Conservation (phyloP, 2,888 invertebrate genomes). For the Trypoxylon attenuatum region DNA sequence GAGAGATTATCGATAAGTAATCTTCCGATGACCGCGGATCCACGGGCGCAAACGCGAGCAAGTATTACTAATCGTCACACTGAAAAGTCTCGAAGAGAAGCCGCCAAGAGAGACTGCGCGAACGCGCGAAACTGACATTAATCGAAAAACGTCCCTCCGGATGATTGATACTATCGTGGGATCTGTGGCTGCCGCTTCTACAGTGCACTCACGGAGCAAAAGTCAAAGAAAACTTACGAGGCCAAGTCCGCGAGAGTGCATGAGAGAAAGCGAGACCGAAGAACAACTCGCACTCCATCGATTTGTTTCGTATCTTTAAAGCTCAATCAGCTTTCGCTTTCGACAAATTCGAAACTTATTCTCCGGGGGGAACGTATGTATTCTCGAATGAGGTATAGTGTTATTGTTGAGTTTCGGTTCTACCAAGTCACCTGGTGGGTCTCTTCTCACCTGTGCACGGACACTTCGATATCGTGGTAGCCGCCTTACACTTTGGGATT, state of each 20-base stretch:
- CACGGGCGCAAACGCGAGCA: not conserved
- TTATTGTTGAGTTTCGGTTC: no score
- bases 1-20: not conserved
- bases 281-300: no score
- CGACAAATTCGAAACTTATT: no score
- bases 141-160: slow-evolving; percentile 3
- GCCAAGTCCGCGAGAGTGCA: slow-evolving; percentile 1
- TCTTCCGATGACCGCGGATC: not conserved
- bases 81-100: not conserved
- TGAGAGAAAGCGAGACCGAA: slow-evolving; percentile 27
- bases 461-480: no score
- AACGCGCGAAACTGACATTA: not conserved
- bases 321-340: no score
- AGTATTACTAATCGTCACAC: not conserved
- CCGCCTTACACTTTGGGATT: no score
- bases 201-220: slow-evolving; percentile 2
- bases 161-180: slow-evolving; percentile 6
- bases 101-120: not conserved
- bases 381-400: no score
- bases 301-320: no score
- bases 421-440: no score
- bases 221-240: slow-evolving; percentile 41
- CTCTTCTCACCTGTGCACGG: no score
- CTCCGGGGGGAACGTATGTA: no score
- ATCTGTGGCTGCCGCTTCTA: not conserved